Conservation (phyloP, 92 coral and sea anemone genomes). For the Hydrozoanthus gracilis region DNA sequence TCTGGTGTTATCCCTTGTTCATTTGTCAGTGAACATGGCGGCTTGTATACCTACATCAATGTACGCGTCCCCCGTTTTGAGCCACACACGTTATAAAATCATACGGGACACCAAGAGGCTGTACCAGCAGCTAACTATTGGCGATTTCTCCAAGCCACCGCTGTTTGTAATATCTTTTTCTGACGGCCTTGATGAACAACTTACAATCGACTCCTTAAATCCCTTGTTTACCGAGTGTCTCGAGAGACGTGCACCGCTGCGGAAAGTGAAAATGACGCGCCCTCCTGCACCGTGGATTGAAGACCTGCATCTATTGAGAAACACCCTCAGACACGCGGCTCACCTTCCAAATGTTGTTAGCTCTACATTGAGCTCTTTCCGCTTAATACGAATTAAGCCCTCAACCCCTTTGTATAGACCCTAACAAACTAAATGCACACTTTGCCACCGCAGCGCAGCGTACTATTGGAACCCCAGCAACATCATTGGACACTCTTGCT, state of each 20-base stretch:
- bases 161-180: conserved; percentile 40
- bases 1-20: conserved; percentile 57
- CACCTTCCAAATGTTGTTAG: conserved; percentile 45
- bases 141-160: conserved; percentile 63
- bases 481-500: conserved; percentile 19
- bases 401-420: conserved; percentile 50
- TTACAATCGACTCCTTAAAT: conserved; percentile 49
- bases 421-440: conserved; percentile 45
- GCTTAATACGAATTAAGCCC: conserved; percentile 53
- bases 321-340: conserved; percentile 46
- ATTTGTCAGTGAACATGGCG: conserved; percentile 73
- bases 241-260: conserved; percentile 68
- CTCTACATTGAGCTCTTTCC: conserved; percentile 1
- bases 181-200: conserved; percentile 57
- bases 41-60: conserved; percentile 45
- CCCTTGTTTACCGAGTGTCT: conserved; percentile 50
- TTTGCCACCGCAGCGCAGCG: conserved; percentile 53
- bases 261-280: conserved; percentile 50
- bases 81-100: conserved; percentile 61
- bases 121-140: conserved; percentile 48
- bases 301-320: conserved; percentile 43
- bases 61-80: conserved; percentile 65
- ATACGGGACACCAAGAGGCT: conserved; percentile 42
- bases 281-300: conserved; percentile 74
- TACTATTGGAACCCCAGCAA: conserved; percentile 42